These are phyloP conservation scores for Spea multiplicata DNA, from an alignment of 2,113 vertebrate species.

Conservation along the genomic window DNA sequence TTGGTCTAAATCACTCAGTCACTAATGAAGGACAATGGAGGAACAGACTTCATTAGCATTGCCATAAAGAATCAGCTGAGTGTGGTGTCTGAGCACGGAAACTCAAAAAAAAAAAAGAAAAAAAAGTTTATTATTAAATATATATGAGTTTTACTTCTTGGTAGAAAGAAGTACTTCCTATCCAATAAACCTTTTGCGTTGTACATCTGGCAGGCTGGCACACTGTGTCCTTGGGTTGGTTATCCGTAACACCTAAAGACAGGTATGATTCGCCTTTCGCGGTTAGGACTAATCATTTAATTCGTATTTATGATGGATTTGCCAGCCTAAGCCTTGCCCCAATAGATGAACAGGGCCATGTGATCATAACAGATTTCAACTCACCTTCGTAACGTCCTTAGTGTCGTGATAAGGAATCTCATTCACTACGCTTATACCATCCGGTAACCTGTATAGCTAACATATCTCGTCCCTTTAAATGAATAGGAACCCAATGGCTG, in stretches of 20 bases:
- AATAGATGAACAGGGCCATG: constrained; percentile 46
- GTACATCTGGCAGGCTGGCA: neutral
- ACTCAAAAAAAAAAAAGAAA: too few relatives aligned
- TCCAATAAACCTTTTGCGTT: too few relatives aligned
- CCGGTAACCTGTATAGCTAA: neutral
- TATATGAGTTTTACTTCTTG: too few relatives aligned
- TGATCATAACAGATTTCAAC: constrained; percentile 19
- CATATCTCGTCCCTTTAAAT: neutral
- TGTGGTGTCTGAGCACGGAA: too few relatives aligned
- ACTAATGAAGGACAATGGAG: too few relatives aligned
- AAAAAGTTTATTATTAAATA: too few relatives aligned
- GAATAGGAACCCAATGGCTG: too few relatives aligned
- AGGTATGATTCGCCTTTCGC: constrained; percentile 31
- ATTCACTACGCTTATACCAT: neutral
- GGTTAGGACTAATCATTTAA: constrained; percentile 53
- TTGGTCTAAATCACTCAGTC: too few relatives aligned
- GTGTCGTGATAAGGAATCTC: neutral
- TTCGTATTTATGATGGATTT: constrained; percentile 53
- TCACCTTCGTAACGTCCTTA: constrained; percentile 37
- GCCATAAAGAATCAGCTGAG: too few relatives aligned
- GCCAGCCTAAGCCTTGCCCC: constrained; percentile 42
- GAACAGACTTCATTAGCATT: too few relatives aligned
- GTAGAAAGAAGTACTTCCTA: too few relatives aligned
- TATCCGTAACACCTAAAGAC: constrained; percentile 52
- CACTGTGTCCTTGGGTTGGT: constrained; percentile 25